phyloP scores from a whole-genome alignment of 2,797 vertebrate species.

The Carapus acus region DNA sequence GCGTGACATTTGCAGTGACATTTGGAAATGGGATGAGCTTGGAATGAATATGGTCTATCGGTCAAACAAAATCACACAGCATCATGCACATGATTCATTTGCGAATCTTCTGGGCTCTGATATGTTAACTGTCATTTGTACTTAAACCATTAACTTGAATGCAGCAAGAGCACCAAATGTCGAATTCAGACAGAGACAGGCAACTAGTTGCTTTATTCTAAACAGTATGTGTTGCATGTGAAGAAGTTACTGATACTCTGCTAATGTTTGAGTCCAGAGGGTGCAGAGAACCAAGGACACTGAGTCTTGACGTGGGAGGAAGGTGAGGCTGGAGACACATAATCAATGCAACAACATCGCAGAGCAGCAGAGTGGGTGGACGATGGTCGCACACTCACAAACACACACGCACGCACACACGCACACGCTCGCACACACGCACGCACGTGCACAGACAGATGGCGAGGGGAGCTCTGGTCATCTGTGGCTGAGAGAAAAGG shows the following conservation, averaged over 20 bases:
- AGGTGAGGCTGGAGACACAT: constrained; percentile 42
- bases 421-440: constrained; percentile 59
- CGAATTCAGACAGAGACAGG: too few species aligned
- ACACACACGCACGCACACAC: constrained; percentile 34
- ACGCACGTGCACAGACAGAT: constrained; percentile 53
- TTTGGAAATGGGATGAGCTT: not conserved
- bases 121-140: constrained; percentile 11
- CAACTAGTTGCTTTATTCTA: too few species aligned
- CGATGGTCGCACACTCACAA: constrained; percentile 40
- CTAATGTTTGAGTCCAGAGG: constrained; percentile 37
- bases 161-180: too few species aligned
- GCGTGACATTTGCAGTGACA: not conserved
- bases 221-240: not conserved
- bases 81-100: not conserved
- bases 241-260: constrained; percentile 6
- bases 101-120: not conserved
- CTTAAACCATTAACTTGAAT: too few species aligned
- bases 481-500: constrained; percentile 53
- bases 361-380: constrained; percentile 58
- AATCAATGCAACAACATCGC: constrained; percentile 60
- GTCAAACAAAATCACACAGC: too few species aligned
- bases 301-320: constrained; percentile 47
- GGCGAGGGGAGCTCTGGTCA: constrained; percentile 39
- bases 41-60: not conserved
- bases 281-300: constrained; percentile 48